These are phyloP conservation scores for Lagorchestes hirsutus DNA, from an alignment of 2,797 vertebrate genomes.

Conservation along the genomic window DNA sequence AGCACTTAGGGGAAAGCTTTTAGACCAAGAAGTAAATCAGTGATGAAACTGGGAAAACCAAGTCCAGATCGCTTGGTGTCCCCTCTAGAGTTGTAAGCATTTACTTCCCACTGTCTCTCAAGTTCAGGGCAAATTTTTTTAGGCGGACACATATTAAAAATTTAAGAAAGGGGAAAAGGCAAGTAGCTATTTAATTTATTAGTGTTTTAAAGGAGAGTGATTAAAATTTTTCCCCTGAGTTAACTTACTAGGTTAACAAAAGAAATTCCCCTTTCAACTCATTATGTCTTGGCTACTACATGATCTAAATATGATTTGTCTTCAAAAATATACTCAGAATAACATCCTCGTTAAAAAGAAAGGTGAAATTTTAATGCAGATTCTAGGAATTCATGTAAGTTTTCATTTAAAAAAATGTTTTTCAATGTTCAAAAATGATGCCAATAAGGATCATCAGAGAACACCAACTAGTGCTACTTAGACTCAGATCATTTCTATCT, in stretches of 20 bases:
- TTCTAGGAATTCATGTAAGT: neutral
- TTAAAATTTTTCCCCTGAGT: neutral
- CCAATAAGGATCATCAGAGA: rapidly evolving
- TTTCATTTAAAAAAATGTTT: neutral
- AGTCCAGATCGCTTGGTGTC: neutral
- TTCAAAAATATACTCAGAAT: neutral
- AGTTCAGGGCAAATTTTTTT: neutral
- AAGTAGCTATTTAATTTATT: neutral
- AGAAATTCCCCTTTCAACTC: neutral
- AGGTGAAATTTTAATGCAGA: rapidly evolving
- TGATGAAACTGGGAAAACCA: neutral
- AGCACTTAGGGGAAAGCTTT: slow-evolving; percentile 27
- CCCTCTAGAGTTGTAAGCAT: neutral
- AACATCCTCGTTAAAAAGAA: neutral
- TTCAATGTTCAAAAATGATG: rapidly evolving
- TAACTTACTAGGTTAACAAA: neutral
- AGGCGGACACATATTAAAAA: neutral
- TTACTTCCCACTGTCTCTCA: neutral
- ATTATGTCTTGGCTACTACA: neutral
- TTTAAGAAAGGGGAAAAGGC: neutral
- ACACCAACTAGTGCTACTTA: neutral
- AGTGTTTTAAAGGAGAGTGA: neutral
- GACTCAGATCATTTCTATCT: rapidly evolving
- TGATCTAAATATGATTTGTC: neutral
- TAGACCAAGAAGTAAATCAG: neutral